These are phyloP conservation scores for Silurus meridionalis DNA, from an alignment of 2,113 vertebrate species.

Conservation along the genomic window DNA sequence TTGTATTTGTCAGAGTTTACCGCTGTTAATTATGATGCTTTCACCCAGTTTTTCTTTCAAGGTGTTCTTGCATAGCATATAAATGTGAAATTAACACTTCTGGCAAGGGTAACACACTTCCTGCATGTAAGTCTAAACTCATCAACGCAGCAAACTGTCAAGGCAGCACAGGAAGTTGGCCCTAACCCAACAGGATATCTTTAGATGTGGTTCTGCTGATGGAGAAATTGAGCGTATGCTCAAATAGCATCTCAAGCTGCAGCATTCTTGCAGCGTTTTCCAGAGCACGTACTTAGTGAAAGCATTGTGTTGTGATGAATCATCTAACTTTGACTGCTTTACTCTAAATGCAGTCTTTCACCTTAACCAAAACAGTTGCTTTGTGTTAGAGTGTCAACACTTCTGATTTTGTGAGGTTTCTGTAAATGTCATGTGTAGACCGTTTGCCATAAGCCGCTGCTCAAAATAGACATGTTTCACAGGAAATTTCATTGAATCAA, in stretches of 20 bases:
- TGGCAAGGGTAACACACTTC: conserved; percentile 35
- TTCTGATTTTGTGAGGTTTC: neutral
- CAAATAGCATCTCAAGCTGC: conserved; percentile 52
- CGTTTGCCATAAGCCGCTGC: neutral
- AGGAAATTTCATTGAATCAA: conserved; percentile 28
- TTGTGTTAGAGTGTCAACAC: neutral
- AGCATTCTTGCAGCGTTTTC: conserved; percentile 49
- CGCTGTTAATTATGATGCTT: neutral
- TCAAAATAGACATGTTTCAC: conserved; percentile 18
- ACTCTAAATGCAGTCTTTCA: conserved; percentile 33
- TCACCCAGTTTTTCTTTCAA: neutral
- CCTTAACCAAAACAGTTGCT: conserved; percentile 34
- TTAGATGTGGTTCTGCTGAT: conserved; percentile 66
- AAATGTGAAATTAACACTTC: conserved; percentile 3
- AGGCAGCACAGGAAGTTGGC: conserved; percentile 64
- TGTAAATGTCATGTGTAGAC: conserved; percentile 34
- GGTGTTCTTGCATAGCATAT: neutral
- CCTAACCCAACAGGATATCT: conserved; percentile 70
- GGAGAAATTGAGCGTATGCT: conserved; percentile 55
- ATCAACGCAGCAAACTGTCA: conserved; percentile 22
- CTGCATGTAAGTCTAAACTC: conserved; percentile 15
- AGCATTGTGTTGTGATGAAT: conserved; percentile 43
- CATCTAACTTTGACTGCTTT: conserved; percentile 10
- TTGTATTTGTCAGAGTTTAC: neutral
- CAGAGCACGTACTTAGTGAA: conserved; percentile 42